Evolutionary conservation across 2,888 invertebrate genomes (phyloP).

Genomic region (Microctonus hyperodae): DNA sequence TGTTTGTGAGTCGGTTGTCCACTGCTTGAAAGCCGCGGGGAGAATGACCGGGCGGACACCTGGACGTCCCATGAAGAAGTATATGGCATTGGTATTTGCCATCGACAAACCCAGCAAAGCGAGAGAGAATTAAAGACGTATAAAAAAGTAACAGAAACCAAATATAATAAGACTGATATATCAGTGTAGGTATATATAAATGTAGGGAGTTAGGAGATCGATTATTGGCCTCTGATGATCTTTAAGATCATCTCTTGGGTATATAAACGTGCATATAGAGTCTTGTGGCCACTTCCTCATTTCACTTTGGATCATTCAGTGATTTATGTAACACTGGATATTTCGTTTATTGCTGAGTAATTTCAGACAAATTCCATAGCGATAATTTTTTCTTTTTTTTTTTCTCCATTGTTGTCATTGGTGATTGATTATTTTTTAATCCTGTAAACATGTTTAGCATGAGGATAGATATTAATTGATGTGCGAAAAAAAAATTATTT

Average conservation of each 20-base stretch:
- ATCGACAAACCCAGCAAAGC: neutral
- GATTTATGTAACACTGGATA: slow-evolving; percentile 26
- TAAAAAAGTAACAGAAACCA: neutral
- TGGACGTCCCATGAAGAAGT: slow-evolving; percentile 37
- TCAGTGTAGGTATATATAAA: no score
- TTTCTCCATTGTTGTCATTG: neutral
- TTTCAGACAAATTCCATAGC: slow-evolving; percentile 23
- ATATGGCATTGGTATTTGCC: slow-evolving; percentile 29
- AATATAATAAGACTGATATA: slow-evolving; percentile 31
- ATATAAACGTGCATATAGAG: slow-evolving; percentile 9
- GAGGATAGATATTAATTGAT: no score
- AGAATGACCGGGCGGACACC: slow-evolving; percentile 33
- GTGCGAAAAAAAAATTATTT: neutral
- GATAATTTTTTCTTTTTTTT: neutral
- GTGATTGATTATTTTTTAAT: slow-evolving; percentile 8
- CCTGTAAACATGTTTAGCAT: neutral
- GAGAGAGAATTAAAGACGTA: neutral
- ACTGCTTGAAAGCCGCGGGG: slow-evolving; percentile 36
- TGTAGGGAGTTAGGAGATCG: slow-evolving; percentile 33
- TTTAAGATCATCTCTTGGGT: slow-evolving; percentile 22
- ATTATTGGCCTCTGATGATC: slow-evolving; percentile 25
- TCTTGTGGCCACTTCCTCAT: slow-evolving; percentile 29
- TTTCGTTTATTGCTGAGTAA: slow-evolving; percentile 33
- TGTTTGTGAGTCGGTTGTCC: slow-evolving; percentile 27
- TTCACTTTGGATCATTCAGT: slow-evolving; percentile 23